A percentile compares a stretch with the other conserved stretches of the same genome.
phyloP scores from a whole-genome alignment of 2,797 vertebrate genomes.

The Austrolebias charrua region DNA sequence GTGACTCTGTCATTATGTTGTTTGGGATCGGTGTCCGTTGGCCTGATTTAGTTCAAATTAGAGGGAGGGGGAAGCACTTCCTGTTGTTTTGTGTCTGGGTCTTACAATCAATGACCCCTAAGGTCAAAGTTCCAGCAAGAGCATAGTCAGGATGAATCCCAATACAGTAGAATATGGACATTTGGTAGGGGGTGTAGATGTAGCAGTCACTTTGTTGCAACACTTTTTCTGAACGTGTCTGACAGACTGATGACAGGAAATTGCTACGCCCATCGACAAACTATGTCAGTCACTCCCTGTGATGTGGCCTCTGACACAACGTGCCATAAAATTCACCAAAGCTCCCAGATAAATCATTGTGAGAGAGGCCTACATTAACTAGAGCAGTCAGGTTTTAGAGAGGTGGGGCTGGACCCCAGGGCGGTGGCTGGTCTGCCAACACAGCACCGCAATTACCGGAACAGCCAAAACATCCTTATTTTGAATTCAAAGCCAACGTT shows the following conservation, averaged over 20 bases:
- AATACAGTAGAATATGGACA: conserved; percentile 17
- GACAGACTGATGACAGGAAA: conserved; percentile 51
- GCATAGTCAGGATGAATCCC: conserved; percentile 27
- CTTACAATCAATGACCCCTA: conserved; percentile 42
- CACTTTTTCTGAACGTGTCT: conserved; percentile 5
- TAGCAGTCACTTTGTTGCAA: conserved; percentile 19
- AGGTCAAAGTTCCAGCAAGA: conserved; percentile 39
- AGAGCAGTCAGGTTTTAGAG: too few species aligned
- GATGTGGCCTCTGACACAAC: conserved; percentile 39
- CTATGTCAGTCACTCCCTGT: conserved; percentile 22
- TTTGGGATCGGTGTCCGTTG: conserved; percentile 40
- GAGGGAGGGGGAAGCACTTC: conserved; percentile 30
- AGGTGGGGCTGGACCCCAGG: conserved; percentile 65
- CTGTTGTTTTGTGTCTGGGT: conserved; percentile 61
- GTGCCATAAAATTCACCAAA: conserved; percentile 27
- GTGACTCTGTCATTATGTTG: conserved; percentile 13
- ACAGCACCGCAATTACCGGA: conserved; percentile 21
- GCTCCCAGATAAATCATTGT: conserved; percentile 53
- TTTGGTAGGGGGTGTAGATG: neutral
- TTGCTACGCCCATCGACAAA: conserved; percentile 8
- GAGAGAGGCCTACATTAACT: conserved; percentile 22
- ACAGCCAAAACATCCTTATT: conserved; percentile 6
- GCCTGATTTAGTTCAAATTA: conserved; percentile 33
- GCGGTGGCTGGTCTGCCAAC: conserved; percentile 24
- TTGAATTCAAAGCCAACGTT: neutral